Evolutionary conservation across 2,797 vertebrate species (phyloP), one percentile per base, ranked within the genome.

Genomic region (Macrochelys suwanniensis): DNA sequence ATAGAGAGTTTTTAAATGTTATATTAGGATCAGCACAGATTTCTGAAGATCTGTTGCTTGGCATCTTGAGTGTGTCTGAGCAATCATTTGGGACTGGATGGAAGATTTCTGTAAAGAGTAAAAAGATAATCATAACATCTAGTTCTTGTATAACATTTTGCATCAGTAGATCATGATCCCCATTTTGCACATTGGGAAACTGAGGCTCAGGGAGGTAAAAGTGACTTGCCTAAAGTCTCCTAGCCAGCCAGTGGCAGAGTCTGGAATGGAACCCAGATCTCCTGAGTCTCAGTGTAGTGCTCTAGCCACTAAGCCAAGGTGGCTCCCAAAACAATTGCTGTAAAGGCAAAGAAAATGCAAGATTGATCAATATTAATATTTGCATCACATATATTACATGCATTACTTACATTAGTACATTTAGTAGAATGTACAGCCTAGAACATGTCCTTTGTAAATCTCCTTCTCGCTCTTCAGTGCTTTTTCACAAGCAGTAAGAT

Each of bases 1-100:
- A 99, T 65, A 99, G 96, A 15, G 7, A 89, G 87, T 87, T 85
- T 81, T 97, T 97, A 87, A 98, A 98, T 0, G 82, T 47, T 76
- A 97, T 50, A 1, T 97, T 82, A 4, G 85, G 77, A 12, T 2
- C 83, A 45, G 91, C 92, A 80, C 95, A 98, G 80, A 88, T 97
- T 77, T 61, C 47, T 68, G 47, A 86, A 57, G 79, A 82, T 54
- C 88, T 92, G 68, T 96, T 96, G 92, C 25, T 76, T n/a, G 83
- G 87, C 47, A 3, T 84, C 94, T 95, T 96, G 88, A 49, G 45
- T 45, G 83, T 80, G 68, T 94, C 89, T 85, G 74, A 94, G 94
- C 6, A 31, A 89, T 95, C 59, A 11, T 85, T 82, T 74, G 74
- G 28, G 2, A 7, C 74, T 85, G 81, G 82, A 71, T 1, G 7